Evolutionary conservation across 2,113 vertebrate species (phyloP).

Genomic region (Ptychochromis oligacanthus): DNA sequence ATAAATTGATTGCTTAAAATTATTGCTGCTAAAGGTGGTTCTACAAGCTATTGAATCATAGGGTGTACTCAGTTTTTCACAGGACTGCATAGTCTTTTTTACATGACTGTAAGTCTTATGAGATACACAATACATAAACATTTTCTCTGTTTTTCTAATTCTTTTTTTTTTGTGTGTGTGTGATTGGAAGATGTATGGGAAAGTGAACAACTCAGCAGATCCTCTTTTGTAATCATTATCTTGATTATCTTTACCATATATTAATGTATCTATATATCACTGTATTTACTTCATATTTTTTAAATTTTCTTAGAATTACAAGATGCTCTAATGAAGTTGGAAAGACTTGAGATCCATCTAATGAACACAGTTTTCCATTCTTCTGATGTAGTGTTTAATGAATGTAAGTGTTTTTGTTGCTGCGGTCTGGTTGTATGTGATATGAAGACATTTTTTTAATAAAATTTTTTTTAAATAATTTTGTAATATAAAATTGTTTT

Average conservation of each 20-base stretch:
- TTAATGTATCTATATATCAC: not conserved
- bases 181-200: not conserved
- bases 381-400: too few relatives aligned
- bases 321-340: not conserved
- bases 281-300: not conserved
- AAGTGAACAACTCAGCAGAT: not conserved
- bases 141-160: not conserved
- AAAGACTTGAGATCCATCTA: not conserved
- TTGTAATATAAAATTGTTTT: too few relatives aligned
- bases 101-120: not conserved
- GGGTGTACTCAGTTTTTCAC: too few relatives aligned
- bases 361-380: not conserved
- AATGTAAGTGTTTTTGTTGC: too few relatives aligned
- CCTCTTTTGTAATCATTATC: not conserved
- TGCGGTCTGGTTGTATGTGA: too few relatives aligned
- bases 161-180: not conserved
- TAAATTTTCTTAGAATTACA: not conserved
- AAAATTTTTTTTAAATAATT: too few relatives aligned
- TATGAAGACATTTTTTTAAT: too few relatives aligned
- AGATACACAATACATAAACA: not conserved
- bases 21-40: too few relatives aligned
- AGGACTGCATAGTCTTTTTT: too few relatives aligned
- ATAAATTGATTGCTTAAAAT: too few relatives aligned
- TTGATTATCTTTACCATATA: not conserved
- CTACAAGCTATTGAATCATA: too few relatives aligned